These are phyloP conservation scores for Psilanteris sp. DNA, from an alignment of 1,140 invertebrate species.

Conservation along the genomic window DNA sequence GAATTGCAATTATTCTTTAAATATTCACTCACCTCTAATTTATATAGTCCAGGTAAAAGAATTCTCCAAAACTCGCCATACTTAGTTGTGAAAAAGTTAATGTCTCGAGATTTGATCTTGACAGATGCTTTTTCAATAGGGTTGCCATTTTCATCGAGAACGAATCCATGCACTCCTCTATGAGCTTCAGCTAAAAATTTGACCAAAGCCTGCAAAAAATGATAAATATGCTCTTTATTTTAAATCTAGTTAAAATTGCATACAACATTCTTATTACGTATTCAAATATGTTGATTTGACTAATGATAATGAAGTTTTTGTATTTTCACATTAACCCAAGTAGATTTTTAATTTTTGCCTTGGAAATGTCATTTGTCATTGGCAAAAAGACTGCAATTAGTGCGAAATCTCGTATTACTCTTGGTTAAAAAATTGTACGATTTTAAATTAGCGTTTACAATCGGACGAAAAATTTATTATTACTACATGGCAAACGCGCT, in stretches of 20 bases:
- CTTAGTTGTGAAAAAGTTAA: slow-evolving; percentile 92
- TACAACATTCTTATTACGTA: no score
- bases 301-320: no score
- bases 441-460: slow-evolving; percentile 23
- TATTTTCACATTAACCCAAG: no score
- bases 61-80: slow-evolving; percentile 97
- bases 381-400: no score
- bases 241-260: no score
- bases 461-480: slow-evolving; percentile 23
- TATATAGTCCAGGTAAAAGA: slow-evolving; percentile 90
- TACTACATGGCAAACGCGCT: neutral
- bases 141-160: slow-evolving; percentile 89
- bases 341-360: no score
- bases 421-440: slow-evolving; percentile 12
- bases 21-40: slow-evolving; percentile 84
- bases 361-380: no score
- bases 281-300: no score
- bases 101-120: slow-evolving; percentile 91
- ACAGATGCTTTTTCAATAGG: slow-evolving; percentile 91
- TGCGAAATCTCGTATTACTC: slow-evolving; percentile 19
- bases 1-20: no score
- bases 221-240: no score
- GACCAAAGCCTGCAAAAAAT: slow-evolving; percentile 84
- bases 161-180: slow-evolving; percentile 90
- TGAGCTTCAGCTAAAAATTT: slow-evolving; percentile 94